Conservation (phyloP, 2,888 invertebrate species). For the Cheilosia variabilis region DNA sequence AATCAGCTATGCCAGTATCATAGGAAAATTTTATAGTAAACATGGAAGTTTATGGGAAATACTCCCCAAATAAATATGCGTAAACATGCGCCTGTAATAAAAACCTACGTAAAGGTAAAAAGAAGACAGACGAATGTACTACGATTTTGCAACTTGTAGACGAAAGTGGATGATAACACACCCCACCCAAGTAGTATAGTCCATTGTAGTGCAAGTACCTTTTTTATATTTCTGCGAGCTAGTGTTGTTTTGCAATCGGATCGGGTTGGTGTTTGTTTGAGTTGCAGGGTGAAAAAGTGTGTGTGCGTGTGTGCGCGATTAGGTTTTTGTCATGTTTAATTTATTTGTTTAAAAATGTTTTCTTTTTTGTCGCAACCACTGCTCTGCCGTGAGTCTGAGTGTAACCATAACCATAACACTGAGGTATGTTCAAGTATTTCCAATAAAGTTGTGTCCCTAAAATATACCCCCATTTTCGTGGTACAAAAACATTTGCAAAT, state of each 20-base stretch:
- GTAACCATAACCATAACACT: no score
- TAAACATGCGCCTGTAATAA: not conserved
- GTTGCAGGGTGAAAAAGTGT: conserved; percentile 2
- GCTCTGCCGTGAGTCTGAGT: no score
- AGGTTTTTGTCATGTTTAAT: not conserved
- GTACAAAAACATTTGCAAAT: not conserved
- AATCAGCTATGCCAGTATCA: no score
- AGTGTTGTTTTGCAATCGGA: conserved; percentile 34
- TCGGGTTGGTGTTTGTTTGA: conserved; percentile 34
- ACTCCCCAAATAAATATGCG: not conserved
- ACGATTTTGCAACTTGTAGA: conserved; percentile 34
- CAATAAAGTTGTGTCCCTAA: no score
- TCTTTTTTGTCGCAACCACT: not conserved
- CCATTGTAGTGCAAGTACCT: conserved; percentile 9
- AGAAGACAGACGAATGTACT: not conserved
- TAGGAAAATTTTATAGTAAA: not conserved
- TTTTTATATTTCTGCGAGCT: not conserved
- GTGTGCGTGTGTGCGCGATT: not conserved
- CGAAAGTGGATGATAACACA: conserved; percentile 26
- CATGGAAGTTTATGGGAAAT: not conserved
- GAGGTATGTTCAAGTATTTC: no score
- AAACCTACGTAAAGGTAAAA: not conserved
- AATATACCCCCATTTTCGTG: no score
- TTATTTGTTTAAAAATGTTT: not conserved
- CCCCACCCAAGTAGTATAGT: conserved; percentile 15